phyloP scores from a whole-genome alignment of 2,888 invertebrate species.

The Lucinisca nassula region DNA sequence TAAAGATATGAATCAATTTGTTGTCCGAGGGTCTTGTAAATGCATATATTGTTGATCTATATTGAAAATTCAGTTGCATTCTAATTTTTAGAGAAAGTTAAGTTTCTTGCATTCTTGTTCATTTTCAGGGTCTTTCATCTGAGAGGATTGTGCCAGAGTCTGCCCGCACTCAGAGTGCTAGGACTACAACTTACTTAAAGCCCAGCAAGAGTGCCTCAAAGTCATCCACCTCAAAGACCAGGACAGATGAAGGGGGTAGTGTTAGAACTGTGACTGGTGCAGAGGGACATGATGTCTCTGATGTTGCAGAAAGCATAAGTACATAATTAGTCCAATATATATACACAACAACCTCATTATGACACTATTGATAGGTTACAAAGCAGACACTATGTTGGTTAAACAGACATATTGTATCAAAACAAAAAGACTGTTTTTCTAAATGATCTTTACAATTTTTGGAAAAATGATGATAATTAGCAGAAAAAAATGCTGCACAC shows the following conservation, averaged over 20 bases:
- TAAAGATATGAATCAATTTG: background rate
- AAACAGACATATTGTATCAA: too few species aligned
- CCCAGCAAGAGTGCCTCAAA: background rate
- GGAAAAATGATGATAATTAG: too few species aligned
- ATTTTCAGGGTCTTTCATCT: background rate
- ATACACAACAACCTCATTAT: too few species aligned
- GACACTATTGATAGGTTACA: too few species aligned
- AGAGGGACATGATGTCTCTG: slow-evolving; percentile 74
- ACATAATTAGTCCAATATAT: background rate
- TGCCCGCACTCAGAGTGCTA: slow-evolving; percentile 21
- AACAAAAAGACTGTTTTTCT: too few species aligned
- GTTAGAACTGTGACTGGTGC: slow-evolving; percentile 53
- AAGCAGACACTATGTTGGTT: too few species aligned
- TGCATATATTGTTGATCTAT: background rate
- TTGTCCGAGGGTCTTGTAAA: background rate
- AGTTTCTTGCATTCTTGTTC: too few species aligned
- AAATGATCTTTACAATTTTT: too few species aligned
- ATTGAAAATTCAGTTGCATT: background rate
- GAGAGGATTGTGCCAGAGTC: background rate
- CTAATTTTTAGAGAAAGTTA: too few species aligned
- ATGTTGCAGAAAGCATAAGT: slow-evolving; percentile 69
- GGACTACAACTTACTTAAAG: slow-evolving; percentile 8
- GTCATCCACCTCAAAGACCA: slow-evolving; percentile 25
- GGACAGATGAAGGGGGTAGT: slow-evolving; percentile 42
- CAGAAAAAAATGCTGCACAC: too few species aligned